Percentiles rank a stretch among this genome's conserved stretches.
Conservation (phyloP, 2,888 invertebrate species). For the Drosophila mulleri region DNA sequence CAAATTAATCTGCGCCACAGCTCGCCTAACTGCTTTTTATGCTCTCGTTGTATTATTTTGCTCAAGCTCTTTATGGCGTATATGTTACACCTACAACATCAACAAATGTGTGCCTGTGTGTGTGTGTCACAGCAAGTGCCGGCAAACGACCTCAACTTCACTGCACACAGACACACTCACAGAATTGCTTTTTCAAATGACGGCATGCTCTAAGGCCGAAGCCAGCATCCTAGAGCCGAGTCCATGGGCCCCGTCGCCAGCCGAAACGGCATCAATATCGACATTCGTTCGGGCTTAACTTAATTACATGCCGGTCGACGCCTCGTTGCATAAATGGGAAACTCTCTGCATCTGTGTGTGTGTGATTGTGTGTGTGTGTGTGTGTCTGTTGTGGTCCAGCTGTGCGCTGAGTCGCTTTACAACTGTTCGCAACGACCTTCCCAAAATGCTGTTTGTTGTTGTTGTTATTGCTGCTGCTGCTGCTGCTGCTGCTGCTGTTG, state of each 20-base stretch:
- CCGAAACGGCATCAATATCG: conserved; percentile 50
- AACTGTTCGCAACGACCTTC: conserved; percentile 79
- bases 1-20: background rate
- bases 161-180: conserved; percentile 16
- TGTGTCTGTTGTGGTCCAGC: conserved; percentile 59
- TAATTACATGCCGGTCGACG: conserved; percentile 79
- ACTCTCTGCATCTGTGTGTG: conserved; percentile 12
- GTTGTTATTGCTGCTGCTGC: conserved; percentile 12
- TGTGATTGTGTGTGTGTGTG: conserved; percentile 13
- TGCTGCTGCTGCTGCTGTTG: conserved; percentile 19
- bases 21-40: background rate
- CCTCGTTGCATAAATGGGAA: conserved; percentile 73
- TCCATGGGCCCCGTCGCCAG: conserved; percentile 22
- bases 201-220: conserved; percentile 24
- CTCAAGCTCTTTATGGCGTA: conserved; percentile 43
- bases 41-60: conserved; percentile 12
- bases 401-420: conserved; percentile 68
- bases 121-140: conserved; percentile 53
- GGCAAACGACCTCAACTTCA: conserved; percentile 68
- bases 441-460: conserved; percentile 59
- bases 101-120: conserved; percentile 2
- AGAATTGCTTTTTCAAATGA: conserved; percentile 7
- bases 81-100: conserved; percentile 49
- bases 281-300: conserved; percentile 71
- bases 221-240: conserved; percentile 25